Evolutionary conservation across 2,797 vertebrate species (phyloP).

Genomic region (Enteromius thamalakanensis): DNA sequence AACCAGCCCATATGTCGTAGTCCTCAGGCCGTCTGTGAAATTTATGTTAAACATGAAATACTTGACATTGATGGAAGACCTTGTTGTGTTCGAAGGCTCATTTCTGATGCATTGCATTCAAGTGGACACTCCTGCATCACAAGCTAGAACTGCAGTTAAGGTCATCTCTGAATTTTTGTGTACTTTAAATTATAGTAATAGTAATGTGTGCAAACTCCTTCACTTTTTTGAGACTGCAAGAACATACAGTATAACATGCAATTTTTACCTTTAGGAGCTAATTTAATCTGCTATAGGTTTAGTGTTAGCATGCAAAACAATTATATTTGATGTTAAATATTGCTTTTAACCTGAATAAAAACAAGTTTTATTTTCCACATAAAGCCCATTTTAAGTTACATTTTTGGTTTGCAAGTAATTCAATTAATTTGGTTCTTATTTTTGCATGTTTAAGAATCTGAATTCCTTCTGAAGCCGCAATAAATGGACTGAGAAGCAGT

Average conservation of each 20-base stretch:
- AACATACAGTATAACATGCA: background rate
- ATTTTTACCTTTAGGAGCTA: background rate
- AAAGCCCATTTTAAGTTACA: background rate
- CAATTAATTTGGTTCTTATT: background rate
- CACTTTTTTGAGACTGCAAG: background rate
- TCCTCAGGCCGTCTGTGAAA: background rate
- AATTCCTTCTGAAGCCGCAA: background rate
- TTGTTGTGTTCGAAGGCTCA: slow-evolving; percentile 24
- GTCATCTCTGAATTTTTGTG: background rate
- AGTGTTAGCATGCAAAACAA: background rate
- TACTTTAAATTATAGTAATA: background rate
- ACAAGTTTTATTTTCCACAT: background rate
- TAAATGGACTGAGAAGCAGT: background rate
- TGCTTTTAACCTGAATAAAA: background rate
- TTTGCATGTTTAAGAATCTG: background rate
- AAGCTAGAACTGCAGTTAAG: background rate
- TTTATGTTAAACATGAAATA: slow-evolving; percentile 25
- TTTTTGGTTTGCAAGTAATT: background rate
- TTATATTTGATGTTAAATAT: background rate
- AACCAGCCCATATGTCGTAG: background rate
- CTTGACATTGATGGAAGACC: slow-evolving; percentile 26
- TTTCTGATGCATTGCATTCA: slow-evolving; percentile 19
- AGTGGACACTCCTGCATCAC: background rate
- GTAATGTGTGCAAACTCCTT: background rate
- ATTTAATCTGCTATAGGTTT: background rate